These are phyloP conservation scores for Crematogaster levior DNA, from an alignment of 2,888 invertebrate genomes.

Conservation along the genomic window DNA sequence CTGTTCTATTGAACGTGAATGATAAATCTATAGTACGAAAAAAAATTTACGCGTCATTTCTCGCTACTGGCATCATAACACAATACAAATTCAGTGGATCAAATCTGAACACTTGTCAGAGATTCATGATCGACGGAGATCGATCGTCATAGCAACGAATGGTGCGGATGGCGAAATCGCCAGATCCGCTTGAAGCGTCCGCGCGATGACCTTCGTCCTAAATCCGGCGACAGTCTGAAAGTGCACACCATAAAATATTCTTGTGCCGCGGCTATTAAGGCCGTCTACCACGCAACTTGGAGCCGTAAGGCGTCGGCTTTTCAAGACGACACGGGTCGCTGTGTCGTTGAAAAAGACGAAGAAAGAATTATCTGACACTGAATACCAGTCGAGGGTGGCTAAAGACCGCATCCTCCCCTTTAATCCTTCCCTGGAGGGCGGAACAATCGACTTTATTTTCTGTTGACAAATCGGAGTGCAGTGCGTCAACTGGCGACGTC, in stretches of 20 bases:
- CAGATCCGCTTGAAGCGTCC: constrained; percentile 11
- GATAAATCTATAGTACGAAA: not conserved
- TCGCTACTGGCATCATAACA: no score
- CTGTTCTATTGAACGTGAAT: not conserved
- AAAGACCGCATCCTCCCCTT: not conserved
- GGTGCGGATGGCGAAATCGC: constrained; percentile 39
- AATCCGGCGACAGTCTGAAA: constrained; percentile 64
- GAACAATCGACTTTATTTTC: constrained; percentile 40
- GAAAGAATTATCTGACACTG: constrained; percentile 12
- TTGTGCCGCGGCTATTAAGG: constrained; percentile 59
- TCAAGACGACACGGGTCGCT: constrained; percentile 11
- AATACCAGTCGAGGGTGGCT: not conserved
- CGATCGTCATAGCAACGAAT: not conserved
- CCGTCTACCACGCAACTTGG: constrained; percentile 59
- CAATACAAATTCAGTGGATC: not conserved
- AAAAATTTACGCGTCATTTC: constrained; percentile 7
- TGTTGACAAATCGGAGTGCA: constrained; percentile 50
- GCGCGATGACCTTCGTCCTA: constrained; percentile 72
- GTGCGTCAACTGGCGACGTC: constrained; percentile 30
- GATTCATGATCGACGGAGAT: not conserved
- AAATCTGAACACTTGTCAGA: not conserved
- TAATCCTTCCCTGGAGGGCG: not conserved
- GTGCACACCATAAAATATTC: constrained; percentile 72
- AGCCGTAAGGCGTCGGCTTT: constrained; percentile 35
- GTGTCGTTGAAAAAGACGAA: constrained; percentile 8